phyloP scores from a whole-genome alignment of 1,140 invertebrate genomes.

The Hycleus cichorii region DNA sequence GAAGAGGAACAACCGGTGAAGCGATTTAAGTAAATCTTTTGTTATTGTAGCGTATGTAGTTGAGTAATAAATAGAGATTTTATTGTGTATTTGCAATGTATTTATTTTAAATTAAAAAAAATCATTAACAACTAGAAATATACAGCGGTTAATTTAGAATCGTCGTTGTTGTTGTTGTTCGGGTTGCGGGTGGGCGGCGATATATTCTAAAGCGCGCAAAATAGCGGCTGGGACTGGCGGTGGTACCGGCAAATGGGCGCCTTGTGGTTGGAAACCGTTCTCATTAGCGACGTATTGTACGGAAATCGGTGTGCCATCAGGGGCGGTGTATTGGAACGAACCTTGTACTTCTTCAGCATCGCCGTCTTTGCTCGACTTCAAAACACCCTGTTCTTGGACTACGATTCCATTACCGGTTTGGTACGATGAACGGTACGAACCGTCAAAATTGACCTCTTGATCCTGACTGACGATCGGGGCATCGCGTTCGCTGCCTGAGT shows the following conservation, averaged over 20 bases:
- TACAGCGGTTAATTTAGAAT: not conserved
- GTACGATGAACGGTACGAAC: conserved; percentile 52
- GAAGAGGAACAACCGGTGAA: not conserved
- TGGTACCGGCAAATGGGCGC: conserved; percentile 47
- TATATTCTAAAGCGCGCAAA: conserved; percentile 44
- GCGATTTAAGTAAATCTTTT: not conserved
- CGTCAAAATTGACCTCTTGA: conserved; percentile 49
- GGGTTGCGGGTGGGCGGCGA: conserved; percentile 38
- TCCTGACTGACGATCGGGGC: conserved; percentile 48
- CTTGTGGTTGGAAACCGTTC: conserved; percentile 55
- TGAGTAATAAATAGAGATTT: too few species aligned
- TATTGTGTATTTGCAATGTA: too few species aligned
- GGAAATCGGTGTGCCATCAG: conserved; percentile 47
- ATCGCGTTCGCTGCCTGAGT: too few species aligned
- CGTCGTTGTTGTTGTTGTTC: conserved; percentile 6
- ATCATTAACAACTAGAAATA: too few species aligned
- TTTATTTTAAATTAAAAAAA: too few species aligned
- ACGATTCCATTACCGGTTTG: conserved; percentile 53
- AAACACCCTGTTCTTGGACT: conserved; percentile 40
- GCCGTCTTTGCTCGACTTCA: conserved; percentile 20
- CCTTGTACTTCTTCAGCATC: conserved; percentile 36
- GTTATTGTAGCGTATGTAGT: too few species aligned
- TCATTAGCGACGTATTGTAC: conserved; percentile 57
- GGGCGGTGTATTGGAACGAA: conserved; percentile 28
- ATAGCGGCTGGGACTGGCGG: conserved; percentile 49